Evolutionary conservation across 1,140 invertebrate species (phyloP), one percentile per base, ranked within the genome.

Genomic region (Achatina immaculata): DNA sequence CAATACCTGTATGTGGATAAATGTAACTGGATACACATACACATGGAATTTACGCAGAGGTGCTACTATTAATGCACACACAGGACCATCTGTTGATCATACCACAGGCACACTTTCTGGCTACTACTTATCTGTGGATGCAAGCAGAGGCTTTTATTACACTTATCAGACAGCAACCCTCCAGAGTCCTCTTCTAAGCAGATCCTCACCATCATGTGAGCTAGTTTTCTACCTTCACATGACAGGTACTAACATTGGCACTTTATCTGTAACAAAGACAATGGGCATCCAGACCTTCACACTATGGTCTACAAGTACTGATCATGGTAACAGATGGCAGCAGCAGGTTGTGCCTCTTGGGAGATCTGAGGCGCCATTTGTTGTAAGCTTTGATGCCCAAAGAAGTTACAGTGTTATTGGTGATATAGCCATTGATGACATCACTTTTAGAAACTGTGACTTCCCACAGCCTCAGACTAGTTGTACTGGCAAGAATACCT

Each of bases 381-480:
- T 95, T 78, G 38, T 83, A 9, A 7, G 75, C 14, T 73, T 83
- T 1, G 28, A 42, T 42, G 82, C 66, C 40, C 72, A 51, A 45
- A 58, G 78, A 0, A 76, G 94, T 82, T 93, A 92, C 69, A 55
- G 40, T 36, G 77, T 31, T 92, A 92, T 45, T 95, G 95, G 0
- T 93, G 95, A 95, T 83, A 95, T 95, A 66, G 95, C 95, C 0
- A 93, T 96, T 19, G 95, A 96, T 87, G 95, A 96, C 86, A 93
- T 96, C 0, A 92, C 92, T 21, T 93, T 95, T 83, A 66, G 81
- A 38, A 85, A 89, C 80, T 90, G 90, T 85, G 85, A 74, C 19
- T 80, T 87, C 21, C 89, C 87, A 21, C 80, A 82, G 21, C 66
- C 83, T 34, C 51, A 80, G 81, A 66, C 81, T 80, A 76, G 75